These are phyloP conservation scores for Novumbra hubbsi DNA, from an alignment of 2,797 vertebrate genomes.

Conservation along the genomic window DNA sequence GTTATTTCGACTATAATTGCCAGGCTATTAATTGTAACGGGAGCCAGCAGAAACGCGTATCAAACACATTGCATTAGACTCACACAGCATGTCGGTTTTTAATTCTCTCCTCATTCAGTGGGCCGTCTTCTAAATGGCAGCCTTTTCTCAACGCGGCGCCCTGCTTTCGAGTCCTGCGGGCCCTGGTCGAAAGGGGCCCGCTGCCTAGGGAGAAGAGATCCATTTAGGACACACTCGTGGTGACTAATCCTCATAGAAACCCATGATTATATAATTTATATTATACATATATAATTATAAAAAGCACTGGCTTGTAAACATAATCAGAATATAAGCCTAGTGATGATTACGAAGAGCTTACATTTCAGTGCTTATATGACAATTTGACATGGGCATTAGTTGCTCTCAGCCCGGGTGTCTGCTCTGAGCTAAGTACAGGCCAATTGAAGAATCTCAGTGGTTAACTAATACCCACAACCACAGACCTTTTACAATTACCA, in stretches of 20 bases:
- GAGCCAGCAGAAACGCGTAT: not conserved
- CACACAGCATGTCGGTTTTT: not conserved
- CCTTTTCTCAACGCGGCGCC: not conserved
- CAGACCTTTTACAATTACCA: not conserved
- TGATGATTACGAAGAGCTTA: slow-evolving; percentile 9
- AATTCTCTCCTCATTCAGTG: too few species aligned
- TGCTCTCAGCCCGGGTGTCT: not conserved
- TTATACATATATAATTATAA: not conserved
- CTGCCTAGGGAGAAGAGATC: not conserved
- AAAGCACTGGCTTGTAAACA: not conserved
- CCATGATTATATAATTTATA: not conserved
- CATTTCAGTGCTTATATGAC: not conserved
- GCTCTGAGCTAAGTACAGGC: not conserved
- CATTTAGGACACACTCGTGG: not conserved
- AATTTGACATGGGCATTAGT: not conserved
- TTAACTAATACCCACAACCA: not conserved
- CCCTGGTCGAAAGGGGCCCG: not conserved
- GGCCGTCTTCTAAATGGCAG: not conserved
- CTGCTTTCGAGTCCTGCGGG: not conserved
- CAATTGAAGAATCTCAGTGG: not conserved
- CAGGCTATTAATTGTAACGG: not conserved
- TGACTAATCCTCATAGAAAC: not conserved
- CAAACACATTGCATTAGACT: not conserved
- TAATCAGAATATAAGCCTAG: not conserved
- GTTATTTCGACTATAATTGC: not conserved